phyloP scores from a whole-genome alignment of 92 coral and sea anemone genomes.

The Phymanthus crucifer region DNA sequence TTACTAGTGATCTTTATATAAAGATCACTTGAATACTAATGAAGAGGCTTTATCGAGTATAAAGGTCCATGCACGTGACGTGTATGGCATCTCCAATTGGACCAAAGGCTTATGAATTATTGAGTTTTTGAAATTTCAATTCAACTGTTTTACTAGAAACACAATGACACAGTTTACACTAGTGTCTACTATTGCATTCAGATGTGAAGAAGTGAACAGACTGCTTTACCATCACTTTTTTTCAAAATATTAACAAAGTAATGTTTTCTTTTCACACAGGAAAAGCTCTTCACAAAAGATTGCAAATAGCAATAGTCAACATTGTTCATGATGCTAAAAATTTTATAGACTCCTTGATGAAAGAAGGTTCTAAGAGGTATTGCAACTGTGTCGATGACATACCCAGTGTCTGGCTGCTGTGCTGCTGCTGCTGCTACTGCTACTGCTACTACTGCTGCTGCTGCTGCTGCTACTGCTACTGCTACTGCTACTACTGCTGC shows the following conservation, averaged over 20 bases:
- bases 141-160: no score
- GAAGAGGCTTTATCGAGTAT: no score
- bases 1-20: no score
- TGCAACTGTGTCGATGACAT: background rate
- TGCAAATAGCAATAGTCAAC: conserved; percentile 57
- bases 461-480: background rate
- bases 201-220: background rate
- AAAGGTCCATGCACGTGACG: no score
- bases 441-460: background rate
- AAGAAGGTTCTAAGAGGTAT: conserved; percentile 80
- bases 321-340: conserved; percentile 63
- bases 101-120: no score
- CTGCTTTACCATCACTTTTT: background rate
- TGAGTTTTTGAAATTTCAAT: no score
- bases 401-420: background rate
- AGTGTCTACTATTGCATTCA: no score
- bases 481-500: background rate
- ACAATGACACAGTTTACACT: no score
- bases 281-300: conserved; percentile 59
- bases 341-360: conserved; percentile 61
- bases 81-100: no score
- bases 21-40: no score
- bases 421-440: background rate
- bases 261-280: conserved; percentile 35
- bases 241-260: no score